phyloP scores from a whole-genome alignment of 2,888 invertebrate genomes.

The Drosophila affinis region DNA sequence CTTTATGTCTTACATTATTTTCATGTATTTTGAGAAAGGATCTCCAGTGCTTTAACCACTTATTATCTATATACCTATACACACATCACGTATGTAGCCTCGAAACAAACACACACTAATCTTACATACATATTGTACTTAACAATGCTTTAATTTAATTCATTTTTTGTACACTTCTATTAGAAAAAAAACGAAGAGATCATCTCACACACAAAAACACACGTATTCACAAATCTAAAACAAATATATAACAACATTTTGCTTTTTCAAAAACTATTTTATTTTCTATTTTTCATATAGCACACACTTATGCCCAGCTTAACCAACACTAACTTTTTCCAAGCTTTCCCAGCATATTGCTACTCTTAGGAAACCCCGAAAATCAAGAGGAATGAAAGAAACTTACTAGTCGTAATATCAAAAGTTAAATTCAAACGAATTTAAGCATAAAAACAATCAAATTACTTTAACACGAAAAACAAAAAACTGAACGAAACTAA shows the following conservation, averaged over 20 bases:
- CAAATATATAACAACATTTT: constrained; percentile 40
- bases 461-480: constrained; percentile 43
- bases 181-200: constrained; percentile 15
- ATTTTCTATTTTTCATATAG: constrained; percentile 31
- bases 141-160: constrained; percentile 62
- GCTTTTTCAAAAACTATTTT: constrained; percentile 17
- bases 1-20: constrained; percentile 63
- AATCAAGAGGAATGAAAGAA: constrained; percentile 10
- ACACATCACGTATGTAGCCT: constrained; percentile 50
- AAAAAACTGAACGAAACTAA: constrained; percentile 20
- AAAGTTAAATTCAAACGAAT: constrained; percentile 75
- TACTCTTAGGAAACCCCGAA: constrained; percentile 22
- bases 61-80: constrained; percentile 24
- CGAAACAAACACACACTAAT: constrained; percentile 30
- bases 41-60: constrained; percentile 48
- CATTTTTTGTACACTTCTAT: constrained; percentile 51
- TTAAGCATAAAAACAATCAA: constrained; percentile 75
- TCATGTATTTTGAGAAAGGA: constrained; percentile 71
- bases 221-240: constrained; percentile 22
- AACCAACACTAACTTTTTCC: constrained; percentile 39
- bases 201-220: constrained; percentile 12
- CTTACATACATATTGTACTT: constrained; percentile 58
- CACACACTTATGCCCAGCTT: constrained; percentile 35
- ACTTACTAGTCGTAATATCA: constrained; percentile 64
- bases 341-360: constrained; percentile 63